These are phyloP conservation scores for Epinotia nisella DNA, from an alignment of 2,888 invertebrate species.

Conservation along the genomic window DNA sequence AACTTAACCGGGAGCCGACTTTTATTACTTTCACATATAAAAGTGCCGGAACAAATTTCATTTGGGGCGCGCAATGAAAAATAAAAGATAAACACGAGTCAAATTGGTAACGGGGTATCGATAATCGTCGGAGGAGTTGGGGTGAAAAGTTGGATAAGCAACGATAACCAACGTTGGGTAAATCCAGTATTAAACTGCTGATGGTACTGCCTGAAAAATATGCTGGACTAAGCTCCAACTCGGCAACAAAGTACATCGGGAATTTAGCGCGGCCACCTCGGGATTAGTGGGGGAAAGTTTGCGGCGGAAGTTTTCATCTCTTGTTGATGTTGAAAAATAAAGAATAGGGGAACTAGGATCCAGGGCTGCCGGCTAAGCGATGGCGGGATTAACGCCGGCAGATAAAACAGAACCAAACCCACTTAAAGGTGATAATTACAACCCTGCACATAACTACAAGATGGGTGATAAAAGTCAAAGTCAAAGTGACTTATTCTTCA, in stretches of 20 bases:
- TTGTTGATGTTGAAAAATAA: constrained; percentile 73
- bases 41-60: constrained; percentile 28
- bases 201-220: constrained; percentile 77
- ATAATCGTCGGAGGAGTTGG: constrained; percentile 3
- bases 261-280: constrained; percentile 74
- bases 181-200: constrained; percentile 70
- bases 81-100: constrained; percentile 14
- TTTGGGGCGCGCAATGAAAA: constrained; percentile 25
- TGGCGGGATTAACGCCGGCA: constrained; percentile 57
- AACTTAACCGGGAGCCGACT: constrained; percentile 56
- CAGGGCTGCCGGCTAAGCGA: constrained; percentile 56
- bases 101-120: constrained; percentile 14
- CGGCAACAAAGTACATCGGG: constrained; percentile 78
- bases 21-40: constrained; percentile 63
- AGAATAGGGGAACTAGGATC: constrained; percentile 64
- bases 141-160: constrained; percentile 61
- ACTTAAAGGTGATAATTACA: not conserved
- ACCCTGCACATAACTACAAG: not conserved
- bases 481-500: too few species aligned
- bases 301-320: constrained; percentile 76
- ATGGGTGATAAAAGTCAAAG: too few species aligned
- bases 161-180: constrained; percentile 74
- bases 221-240: constrained; percentile 72
- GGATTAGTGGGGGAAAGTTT: constrained; percentile 80
- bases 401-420: not conserved